Conservation (phyloP, 1,140 invertebrate species). For the Dinothrombium tinctorium region DNA sequence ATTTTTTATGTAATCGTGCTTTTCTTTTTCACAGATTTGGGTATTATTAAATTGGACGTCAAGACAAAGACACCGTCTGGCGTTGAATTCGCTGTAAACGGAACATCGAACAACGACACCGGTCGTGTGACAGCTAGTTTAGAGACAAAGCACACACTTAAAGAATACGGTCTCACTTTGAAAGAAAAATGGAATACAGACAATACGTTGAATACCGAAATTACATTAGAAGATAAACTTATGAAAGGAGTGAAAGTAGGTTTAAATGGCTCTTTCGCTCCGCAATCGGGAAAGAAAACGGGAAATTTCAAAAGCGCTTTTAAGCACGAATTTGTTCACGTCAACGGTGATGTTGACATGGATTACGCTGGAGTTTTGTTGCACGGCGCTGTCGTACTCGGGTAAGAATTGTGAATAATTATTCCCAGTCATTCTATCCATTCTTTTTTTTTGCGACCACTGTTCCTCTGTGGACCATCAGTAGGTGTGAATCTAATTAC, state of each 20-base stretch:
- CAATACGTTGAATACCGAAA: slow-evolving; percentile 74
- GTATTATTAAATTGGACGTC: slow-evolving; percentile 71
- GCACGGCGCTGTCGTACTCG: slow-evolving; percentile 53
- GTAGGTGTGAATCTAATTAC: background rate
- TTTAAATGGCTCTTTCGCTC: slow-evolving; percentile 73
- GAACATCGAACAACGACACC: slow-evolving; percentile 64
- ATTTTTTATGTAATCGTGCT: background rate
- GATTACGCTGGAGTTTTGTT: slow-evolving; percentile 61
- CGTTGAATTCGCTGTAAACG: slow-evolving; percentile 71
- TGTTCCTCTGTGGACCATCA: background rate
- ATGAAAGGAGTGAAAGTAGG: slow-evolving; percentile 66
- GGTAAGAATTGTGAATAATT: slow-evolving; percentile 29
- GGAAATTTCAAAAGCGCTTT: slow-evolving; percentile 64
- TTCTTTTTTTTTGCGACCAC: background rate
- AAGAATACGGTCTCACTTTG: slow-evolving; percentile 79
- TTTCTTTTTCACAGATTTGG: slow-evolving; percentile 38
- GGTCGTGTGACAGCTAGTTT: slow-evolving; percentile 72
- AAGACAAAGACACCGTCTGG: slow-evolving; percentile 78
- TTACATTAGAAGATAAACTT: slow-evolving; percentile 70
- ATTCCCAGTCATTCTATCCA: background rate
- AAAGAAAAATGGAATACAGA: slow-evolving; percentile 98
- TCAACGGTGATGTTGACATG: slow-evolving; percentile 72
- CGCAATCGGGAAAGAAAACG: slow-evolving; percentile 71
- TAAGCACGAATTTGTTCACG: slow-evolving; percentile 55
- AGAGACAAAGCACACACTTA: slow-evolving; percentile 83